These are phyloP conservation scores for Andrena trimmerana DNA, from an alignment of 2,888 invertebrate species.

Conservation along the genomic window DNA sequence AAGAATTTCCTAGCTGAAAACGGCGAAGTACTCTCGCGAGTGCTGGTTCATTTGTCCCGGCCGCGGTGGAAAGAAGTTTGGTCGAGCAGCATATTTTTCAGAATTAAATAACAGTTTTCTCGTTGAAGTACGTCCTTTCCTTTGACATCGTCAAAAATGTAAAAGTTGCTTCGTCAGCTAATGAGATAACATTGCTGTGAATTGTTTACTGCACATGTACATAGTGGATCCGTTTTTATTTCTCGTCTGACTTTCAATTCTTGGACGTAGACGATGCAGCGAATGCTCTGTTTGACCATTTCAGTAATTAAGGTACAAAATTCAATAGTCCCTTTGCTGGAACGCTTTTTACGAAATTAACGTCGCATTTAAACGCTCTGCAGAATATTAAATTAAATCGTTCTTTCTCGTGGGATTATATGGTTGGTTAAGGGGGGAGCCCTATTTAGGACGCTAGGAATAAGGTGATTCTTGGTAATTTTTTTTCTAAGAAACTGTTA, in stretches of 20 bases:
- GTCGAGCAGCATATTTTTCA: not conserved
- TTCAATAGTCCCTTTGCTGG: not conserved
- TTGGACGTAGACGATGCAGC: not conserved
- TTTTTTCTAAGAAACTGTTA: too few species aligned
- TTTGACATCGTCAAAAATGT: not conserved
- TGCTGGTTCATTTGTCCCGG: not conserved
- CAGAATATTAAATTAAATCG: not conserved
- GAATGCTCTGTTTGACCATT: not conserved
- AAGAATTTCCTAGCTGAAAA: constrained; percentile 27
- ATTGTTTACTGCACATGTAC: too few species aligned
- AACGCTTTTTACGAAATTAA: not conserved
- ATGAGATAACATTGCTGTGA: too few species aligned
- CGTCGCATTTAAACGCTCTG: not conserved
- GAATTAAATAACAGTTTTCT: not conserved
- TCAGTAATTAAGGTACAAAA: not conserved
- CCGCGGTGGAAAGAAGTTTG: not conserved
- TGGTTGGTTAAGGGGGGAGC: not conserved
- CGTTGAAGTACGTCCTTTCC: not conserved
- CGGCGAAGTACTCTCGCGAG: constrained; percentile 12
- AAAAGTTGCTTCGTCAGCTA: too few species aligned
- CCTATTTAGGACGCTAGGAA: too few species aligned
- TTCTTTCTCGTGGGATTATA: not conserved
- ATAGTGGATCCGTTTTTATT: not conserved
- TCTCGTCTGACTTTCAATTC: too few species aligned
- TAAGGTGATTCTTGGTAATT: too few species aligned